Evolutionary conservation across 2,113 vertebrate species (phyloP), one percentile per base, ranked within the genome.

Genomic region (Saimiri boliviensis): DNA sequence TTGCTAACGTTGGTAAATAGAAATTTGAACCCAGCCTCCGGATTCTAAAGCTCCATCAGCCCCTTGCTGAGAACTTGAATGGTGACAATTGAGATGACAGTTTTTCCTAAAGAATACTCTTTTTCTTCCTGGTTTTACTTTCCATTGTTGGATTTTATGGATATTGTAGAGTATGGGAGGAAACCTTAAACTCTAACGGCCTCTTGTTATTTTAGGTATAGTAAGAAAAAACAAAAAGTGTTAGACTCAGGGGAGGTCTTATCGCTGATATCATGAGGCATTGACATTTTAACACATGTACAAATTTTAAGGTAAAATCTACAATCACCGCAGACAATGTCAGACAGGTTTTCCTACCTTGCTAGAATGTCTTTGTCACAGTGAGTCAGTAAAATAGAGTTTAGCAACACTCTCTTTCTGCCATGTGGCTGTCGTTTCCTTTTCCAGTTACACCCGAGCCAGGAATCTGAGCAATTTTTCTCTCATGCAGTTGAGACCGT

Each of bases 191-290:
- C 6, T 60, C 49, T 30, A 20, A 42, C 9, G 35, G 37, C 23
- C 7, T 49, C n/a, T 79, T 23, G 11, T n/a, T 37, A 60, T 79
- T 54, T 83, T 35, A 95, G 9, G 35, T 16, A 11, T 8, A 45
- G 79, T 49, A 52, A 74, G 56, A 63, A 20, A 73, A 49, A 83
- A 21, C 13, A 42, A 45, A 7, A 85, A 42, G 8, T 21, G 7
- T 23, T n/a, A 27, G 49, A 52, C 47, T 35, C 11, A 16, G 49
- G 25, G 25, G 9, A 49, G 47, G 71, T 14, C 85, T 70, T 49
- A 9, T 21, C 0, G 9, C 82, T 17, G 30, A 19, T 16, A 4
- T 0, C 5, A 0, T 13, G 3, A 49, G n/a, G 68, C 47, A 19
- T 0, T 45, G 35, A 27, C 30, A 17, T 54, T 83, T 68, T 68